Conservation (phyloP, 1,140 invertebrate species). For the Lycorma delicatula region DNA sequence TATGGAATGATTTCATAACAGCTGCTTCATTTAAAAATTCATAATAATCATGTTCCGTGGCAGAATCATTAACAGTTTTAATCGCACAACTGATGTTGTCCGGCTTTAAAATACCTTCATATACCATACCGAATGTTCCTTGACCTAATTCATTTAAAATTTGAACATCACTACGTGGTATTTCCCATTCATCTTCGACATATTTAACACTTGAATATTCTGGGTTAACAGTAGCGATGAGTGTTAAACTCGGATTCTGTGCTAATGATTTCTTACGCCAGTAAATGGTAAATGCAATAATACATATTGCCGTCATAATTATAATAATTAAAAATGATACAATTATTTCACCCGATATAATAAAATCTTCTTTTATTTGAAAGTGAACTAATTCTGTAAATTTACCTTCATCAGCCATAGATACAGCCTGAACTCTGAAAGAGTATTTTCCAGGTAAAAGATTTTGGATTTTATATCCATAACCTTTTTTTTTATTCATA, state of each 20-base stretch:
- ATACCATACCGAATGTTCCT: conserved; percentile 94
- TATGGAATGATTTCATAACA: conserved; percentile 74
- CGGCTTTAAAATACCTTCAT: conserved; percentile 57
- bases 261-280: conserved; percentile 14
- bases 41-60: conserved; percentile 65
- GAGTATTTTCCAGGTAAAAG: conserved; percentile 17
- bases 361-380: conserved; percentile 17
- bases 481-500: neutral
- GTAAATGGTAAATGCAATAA: conserved; percentile 11
- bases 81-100: conserved; percentile 60
- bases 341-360: neutral
- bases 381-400: conserved; percentile 15
- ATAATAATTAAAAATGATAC: neutral
- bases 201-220: conserved; percentile 42
- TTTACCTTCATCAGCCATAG: conserved; percentile 23
- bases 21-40: conserved; percentile 92
- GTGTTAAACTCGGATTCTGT: conserved; percentile 6
- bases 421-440: conserved; percentile 20
- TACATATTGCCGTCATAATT: neutral
- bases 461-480: conserved; percentile 10
- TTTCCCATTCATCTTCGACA: conserved; percentile 91
- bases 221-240: conserved; percentile 27
- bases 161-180: conserved; percentile 72
- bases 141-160: conserved; percentile 77
- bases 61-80: conserved; percentile 88